Evolutionary conservation across 2,888 invertebrate genomes (phyloP), one percentile per base, ranked within the genome.

Genomic region (Drosophila formosana): DNA sequence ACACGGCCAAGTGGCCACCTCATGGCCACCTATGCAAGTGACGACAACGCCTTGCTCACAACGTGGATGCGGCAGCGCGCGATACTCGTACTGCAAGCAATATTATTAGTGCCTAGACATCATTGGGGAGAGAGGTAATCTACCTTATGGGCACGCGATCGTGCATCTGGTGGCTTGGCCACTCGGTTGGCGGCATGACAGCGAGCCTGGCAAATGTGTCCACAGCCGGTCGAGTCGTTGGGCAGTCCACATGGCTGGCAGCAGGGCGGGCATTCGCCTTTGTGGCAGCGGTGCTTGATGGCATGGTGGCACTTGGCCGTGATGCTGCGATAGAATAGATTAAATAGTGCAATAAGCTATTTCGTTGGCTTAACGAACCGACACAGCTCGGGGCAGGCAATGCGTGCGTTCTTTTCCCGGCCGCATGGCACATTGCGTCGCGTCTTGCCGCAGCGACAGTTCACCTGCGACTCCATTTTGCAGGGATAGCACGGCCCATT

Each of bases 241-340:
- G 69, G 67, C 7, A 95, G 94, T 8, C 93, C 93, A 91, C 98
- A 98, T 41, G 94, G 93, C 83, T 97, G 96, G 69, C 93, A 94
- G 90, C 98, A 98, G 0, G 96, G 95, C 0, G 98, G 96, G 90
- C 98, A 98, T 34, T 95, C 94, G 0, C 96, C 96, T 83, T 96
- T 96, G 90, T 98, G 98, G 88, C 98, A 98, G 52, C 93, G 93
- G 91, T 97, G 97, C 13, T 94, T 94, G 77, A 96, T 95, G 66
- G 96, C 94, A 91, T 98, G 98, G 81, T 98, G 97, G 92, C 98
- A 98, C 90, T 96, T 95, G 3, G 97, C 95, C 37, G 96, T 95
- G 50, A 95, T 94, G 82, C 95, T 91, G 37, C 37, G 11, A 37
- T 2, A 37, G 37, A 37, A n/a, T 5, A 4, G n/a, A 37, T 37